Base-by-base conservation (phyloP, 2,888 invertebrate genomes). In the Drosophila infuscata region DNA sequence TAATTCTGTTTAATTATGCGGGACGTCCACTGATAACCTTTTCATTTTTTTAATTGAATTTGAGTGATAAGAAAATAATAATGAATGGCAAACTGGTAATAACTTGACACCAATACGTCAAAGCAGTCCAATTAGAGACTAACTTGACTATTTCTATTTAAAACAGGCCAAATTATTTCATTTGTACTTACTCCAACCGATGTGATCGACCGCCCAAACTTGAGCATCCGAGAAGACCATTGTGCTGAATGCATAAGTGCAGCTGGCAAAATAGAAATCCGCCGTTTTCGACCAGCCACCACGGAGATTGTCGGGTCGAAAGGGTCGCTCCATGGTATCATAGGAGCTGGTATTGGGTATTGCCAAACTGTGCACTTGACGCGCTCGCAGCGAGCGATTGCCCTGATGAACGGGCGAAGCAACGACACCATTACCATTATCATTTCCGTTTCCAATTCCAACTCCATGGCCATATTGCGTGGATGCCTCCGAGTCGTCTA, bases 161-260 rank as follows among this genome's bases (percentile, higher is more conserved):
- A 38, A 15, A n/a, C 3, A 2, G 48, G 32, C 8, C 4, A n/a
- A 12, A 15, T 51, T 9, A 20, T 29, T 1, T 9, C 8, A n/a
- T 38, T 0, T n/a, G 20, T 48, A 82, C 91, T 92, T 83, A 93
- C 93, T 83, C 88, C 84, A 85, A 69, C 93, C 93, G 46, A 91
- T 90, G 17, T 88, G 77, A 29, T 90, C 73, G n/a, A 92, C 70
- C 3, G 87, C 92, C 74, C 85, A 91, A 60, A 91, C 89, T 1
- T 91, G 96, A 92, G 97, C 96, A 83, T 97, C 94, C 95, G 96
- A 96, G 56, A 97, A 95, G 91, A 96, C 96, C 74, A 97, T 96
- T 68, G 97, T 95, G 49, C 97, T 97, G 68, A 97, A 97, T 30
- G 97, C 96, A 85, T 97, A 97, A n/a, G 97, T 97, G 59, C 97